These are phyloP conservation scores for Cyclophora albipunctata DNA, from an alignment of 2,888 invertebrate genomes.

Conservation along the genomic window DNA sequence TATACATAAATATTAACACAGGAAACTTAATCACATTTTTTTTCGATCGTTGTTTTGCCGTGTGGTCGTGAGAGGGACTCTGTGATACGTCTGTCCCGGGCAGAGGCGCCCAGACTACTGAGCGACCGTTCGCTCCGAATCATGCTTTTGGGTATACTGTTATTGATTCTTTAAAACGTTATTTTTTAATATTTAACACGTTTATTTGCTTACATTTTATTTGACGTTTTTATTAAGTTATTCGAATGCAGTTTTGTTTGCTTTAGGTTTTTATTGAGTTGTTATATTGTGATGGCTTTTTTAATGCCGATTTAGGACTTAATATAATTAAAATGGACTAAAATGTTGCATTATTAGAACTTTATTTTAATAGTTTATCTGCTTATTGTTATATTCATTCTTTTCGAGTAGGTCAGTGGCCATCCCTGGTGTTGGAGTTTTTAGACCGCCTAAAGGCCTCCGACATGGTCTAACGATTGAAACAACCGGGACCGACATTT, in stretches of 20 bases:
- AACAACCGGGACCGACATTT: too few relatives aligned
- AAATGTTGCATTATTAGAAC: too few relatives aligned
- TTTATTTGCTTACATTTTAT: conserved; percentile 7
- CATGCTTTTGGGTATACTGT: conserved; percentile 40
- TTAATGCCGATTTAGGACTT: too few relatives aligned
- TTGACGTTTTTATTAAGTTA: conserved; percentile 1
- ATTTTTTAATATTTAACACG: conserved; percentile 66
- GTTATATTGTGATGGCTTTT: too few relatives aligned
- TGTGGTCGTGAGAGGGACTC: conserved; percentile 17
- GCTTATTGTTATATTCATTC: too few relatives aligned
- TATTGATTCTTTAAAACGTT: conserved; percentile 74
- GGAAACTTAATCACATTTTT: conserved; percentile 39
- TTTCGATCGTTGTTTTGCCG: conserved; percentile 28
- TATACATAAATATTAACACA: conserved; percentile 25
- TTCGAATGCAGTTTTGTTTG: not conserved
- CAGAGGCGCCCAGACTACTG: conserved; percentile 62
- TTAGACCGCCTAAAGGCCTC: too few relatives aligned
- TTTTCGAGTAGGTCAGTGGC: too few relatives aligned
- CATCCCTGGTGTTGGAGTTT: too few relatives aligned
- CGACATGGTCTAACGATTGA: too few relatives aligned
- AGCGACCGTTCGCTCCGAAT: conserved; percentile 28
- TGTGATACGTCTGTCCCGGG: conserved; percentile 43
- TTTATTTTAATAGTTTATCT: too few relatives aligned
- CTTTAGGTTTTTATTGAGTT: not conserved
- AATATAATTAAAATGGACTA: too few relatives aligned